Evolutionary conservation across 1,140 invertebrate species (phyloP), one percentile per base, ranked within the genome.

Genomic region (Drosophila oshimai): DNA sequence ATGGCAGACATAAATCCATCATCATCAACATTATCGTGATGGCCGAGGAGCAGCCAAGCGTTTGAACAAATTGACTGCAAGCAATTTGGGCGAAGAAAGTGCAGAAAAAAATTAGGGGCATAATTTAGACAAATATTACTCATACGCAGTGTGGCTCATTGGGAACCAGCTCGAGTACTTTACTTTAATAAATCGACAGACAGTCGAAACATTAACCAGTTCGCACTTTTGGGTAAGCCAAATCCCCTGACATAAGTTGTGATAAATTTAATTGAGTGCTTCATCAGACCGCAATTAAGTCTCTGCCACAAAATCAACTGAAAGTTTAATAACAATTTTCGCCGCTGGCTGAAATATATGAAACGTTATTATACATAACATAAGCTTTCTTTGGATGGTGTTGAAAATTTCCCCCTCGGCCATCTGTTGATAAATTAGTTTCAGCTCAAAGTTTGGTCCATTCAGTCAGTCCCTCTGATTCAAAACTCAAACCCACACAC

Each of bases 1-100:
- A 74, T 78, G 62, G 53, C 13, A 46, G 54, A 53, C 69, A 79
- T 78, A 74, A 79, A 78, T 78, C 75, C 75, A 79, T 79, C 75
- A 78, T 61, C 73, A 70, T 69, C 69, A 72, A 12, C 41, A 68
- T 58, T 47, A 57, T 54, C 45, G 26, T 53, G 37, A 49, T 31
- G 47, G 28, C 34, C 57, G 42, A 65, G 18, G 41, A 24, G 39
- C 45, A 46, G 34, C 34, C 33, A 29, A 39, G 44, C 64, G 51
- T 61, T 55, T 60, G 29, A 78, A 55, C 68, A 78, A 72, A 65
- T 65, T 68, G 54, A 68, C 46, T 72, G 69, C 68, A 73, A 73
- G 41, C 75, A 79, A 78, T 74, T 78, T 78, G 68, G 24, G 45
- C 46, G 20, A 42, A 18, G 41, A 71, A 60, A 50, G 39, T 60